Evolutionary conservation across 2,888 invertebrate species (phyloP), one percentile per base, ranked within the genome.

Genomic region (Microctonus hyperodae): DNA sequence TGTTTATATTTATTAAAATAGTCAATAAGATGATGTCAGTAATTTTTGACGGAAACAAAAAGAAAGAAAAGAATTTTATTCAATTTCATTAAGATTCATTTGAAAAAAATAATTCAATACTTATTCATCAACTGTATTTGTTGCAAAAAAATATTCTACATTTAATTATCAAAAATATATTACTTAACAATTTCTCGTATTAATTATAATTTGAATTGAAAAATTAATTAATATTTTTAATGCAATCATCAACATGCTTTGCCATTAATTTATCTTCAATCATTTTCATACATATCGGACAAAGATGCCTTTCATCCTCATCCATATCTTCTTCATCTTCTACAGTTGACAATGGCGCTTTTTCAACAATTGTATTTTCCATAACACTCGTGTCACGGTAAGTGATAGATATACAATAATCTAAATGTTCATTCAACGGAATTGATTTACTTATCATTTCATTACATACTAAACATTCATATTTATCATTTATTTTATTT

Each of bases 251-350:
- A 62, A 91, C 86, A 84, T 91, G 91, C 1, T 76, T 72, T 76
- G 88, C 88, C 89, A 90, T 90, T 28, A 85, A 81, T 28, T 70
- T 74, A 73, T 86, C 84, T 72, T 86, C 83, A 48, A 90, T 75
- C 80, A 88, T 83, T 69, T 84, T 71, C 75, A 88, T 85, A 74
- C 91, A 91, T 76, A 88, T 86, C 0, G 90, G 91, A 74, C 90
- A 91, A 0, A 88, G 88, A 1, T 81, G 83, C 74, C 85, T 62
- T n/a, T 80, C 74, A 0, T 81, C 75, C 62, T 86, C 83, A 40
- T 33, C 25, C 1, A 62, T 23, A 1, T 63, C 59, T 22, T 31
- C 13, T 11, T 37, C 84, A 68, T 83, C 65, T 20, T 72, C 80
- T 5, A 37, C 11, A 37, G 40, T 37, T 13, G n/a, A 5, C 44